Conservation (phyloP, 1,140 invertebrate genomes). For the Drosophila cardini region DNA sequence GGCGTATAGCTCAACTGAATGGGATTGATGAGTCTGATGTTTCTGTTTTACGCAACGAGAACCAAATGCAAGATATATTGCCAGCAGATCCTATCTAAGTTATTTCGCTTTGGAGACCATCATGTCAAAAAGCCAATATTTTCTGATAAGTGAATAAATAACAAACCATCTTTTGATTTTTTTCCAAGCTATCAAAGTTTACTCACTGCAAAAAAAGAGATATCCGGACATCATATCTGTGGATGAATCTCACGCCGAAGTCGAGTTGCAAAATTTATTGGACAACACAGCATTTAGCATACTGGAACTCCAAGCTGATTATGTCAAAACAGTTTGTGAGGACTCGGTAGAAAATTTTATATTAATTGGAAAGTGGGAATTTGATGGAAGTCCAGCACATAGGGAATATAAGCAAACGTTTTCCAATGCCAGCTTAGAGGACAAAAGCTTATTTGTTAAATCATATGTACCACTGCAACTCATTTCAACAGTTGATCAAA, state of each 20-base stretch:
- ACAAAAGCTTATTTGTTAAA: constrained; percentile 48
- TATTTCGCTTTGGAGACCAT: constrained; percentile 23
- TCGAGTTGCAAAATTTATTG: constrained; percentile 32
- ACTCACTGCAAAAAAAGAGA: too few species aligned
- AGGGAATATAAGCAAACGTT: constrained; percentile 47
- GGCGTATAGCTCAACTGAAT: too few species aligned
- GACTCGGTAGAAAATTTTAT: constrained; percentile 24
- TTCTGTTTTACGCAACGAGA: too few species aligned
- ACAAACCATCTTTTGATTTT: constrained; percentile 32
- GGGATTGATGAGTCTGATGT: too few species aligned
- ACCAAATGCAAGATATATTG: too few species aligned
- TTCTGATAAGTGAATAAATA: constrained; percentile 23
- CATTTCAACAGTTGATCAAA: too few species aligned
- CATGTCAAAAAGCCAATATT: constrained; percentile 37
- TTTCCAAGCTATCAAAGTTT: constrained; percentile 36
- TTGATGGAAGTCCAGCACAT: too few species aligned
- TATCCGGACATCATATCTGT: constrained; percentile 38
- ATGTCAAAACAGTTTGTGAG: constrained; percentile 15
- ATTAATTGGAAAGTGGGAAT: constrained; percentile 41
- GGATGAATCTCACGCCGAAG: constrained; percentile 29
- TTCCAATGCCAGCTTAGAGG: constrained; percentile 21
- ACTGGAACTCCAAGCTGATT: constrained; percentile 23
- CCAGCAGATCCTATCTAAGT: too few species aligned
- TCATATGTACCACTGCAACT: constrained; percentile 44
- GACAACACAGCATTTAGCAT: constrained; percentile 28